Evolutionary conservation across 2,797 vertebrate species (phyloP).

Genomic region (Coccyzus lansbergi): DNA sequence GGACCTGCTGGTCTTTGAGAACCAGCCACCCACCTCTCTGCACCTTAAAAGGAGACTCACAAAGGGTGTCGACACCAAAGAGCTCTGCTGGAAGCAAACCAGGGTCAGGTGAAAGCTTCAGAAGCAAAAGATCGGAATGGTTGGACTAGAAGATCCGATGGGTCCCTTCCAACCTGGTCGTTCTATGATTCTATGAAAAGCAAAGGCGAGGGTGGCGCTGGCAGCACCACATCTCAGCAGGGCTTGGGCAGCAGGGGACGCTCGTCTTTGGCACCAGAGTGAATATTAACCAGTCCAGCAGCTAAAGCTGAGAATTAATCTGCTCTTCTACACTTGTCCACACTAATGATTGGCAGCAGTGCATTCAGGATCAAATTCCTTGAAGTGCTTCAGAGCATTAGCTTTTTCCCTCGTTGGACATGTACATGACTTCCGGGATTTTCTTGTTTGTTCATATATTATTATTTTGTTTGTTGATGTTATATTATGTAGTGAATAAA

Average conservation of each 20-base stretch:
- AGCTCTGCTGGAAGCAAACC: background rate
- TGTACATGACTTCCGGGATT: background rate
- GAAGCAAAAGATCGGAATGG: too few species aligned
- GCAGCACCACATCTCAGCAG: background rate
- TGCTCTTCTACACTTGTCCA: too few species aligned
- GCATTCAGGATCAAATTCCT: fast-evolving
- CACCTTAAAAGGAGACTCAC: too few species aligned
- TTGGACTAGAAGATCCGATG: too few species aligned
- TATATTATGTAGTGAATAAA: too few species aligned
- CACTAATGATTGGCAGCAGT: fast-evolving
- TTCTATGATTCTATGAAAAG: too few species aligned
- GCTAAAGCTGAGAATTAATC: background rate
- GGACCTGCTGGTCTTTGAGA: too few species aligned
- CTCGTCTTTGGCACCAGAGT: fast-evolving
- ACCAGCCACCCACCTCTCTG: too few species aligned
- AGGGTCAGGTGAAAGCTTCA: background rate
- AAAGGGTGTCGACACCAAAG: background rate
- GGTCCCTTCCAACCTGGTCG: too few species aligned
- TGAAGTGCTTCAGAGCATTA: fast-evolving
- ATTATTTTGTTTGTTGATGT: too few species aligned
- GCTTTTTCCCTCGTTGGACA: too few species aligned
- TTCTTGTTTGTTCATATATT: too few species aligned
- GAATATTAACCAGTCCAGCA: fast-evolving
- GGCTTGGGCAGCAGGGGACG: fast-evolving
- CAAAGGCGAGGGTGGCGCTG: background rate